These are phyloP conservation scores for Theonella swinhoei DNA, from an alignment of 37 sponge, comb jelly and placozoan genomes.

Conservation along the genomic window DNA sequence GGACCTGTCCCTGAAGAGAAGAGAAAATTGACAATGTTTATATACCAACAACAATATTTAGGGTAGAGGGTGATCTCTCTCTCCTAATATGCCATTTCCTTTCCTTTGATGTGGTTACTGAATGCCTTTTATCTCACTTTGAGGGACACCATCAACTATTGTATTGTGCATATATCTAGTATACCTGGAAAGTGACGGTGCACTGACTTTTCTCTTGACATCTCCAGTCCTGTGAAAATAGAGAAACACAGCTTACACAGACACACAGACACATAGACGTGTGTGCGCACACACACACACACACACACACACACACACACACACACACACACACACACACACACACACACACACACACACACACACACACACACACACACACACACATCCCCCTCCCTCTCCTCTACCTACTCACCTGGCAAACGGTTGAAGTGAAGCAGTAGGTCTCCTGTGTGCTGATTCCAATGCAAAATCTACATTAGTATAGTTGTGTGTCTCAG, in stretches of 20 bases:
- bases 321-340: slow-evolving; percentile 57
- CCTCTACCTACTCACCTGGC: too few species aligned
- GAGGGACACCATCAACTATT: neutral
- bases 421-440: too few species aligned
- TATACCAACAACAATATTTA: too few species aligned
- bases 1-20: neutral
- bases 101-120: too few species aligned
- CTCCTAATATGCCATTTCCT: too few species aligned
- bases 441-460: neutral
- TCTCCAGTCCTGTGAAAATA: neutral
- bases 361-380: too few species aligned
- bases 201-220: neutral
- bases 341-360: slow-evolving; percentile 47
- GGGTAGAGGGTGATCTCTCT: too few species aligned
- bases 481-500: slow-evolving; percentile 24
- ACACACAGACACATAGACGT: too few species aligned
- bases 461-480: slow-evolving; percentile 32
- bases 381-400: too few species aligned
- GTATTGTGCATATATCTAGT: neutral
- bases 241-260: too few species aligned
- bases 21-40: neutral
- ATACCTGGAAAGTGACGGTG: neutral
- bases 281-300: slow-evolving; percentile 10
- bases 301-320: slow-evolving; percentile 46
- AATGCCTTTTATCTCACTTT: too few species aligned